These are phyloP conservation scores for Gobiocypris rarus DNA, from an alignment of 2,113 vertebrate species.

Conservation along the genomic window DNA sequence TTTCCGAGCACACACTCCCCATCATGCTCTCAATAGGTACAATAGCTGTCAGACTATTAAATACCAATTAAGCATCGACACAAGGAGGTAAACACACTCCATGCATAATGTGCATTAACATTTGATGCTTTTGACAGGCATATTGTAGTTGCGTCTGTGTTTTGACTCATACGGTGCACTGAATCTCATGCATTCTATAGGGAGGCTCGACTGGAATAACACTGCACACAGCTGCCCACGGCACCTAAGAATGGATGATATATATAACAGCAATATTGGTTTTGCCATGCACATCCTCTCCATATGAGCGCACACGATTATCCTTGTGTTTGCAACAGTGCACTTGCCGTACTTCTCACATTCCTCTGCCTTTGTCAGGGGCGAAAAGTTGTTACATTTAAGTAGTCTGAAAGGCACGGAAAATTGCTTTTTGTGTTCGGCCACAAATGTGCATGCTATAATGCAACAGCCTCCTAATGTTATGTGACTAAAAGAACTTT, in stretches of 20 bases:
- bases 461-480: conserved; percentile 72
- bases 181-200: conserved; percentile 49
- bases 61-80: conserved; percentile 20
- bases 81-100: conserved; percentile 15
- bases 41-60: neutral
- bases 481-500: conserved; percentile 75
- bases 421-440: conserved; percentile 66
- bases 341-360: conserved; percentile 34
- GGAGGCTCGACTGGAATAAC: conserved; percentile 37
- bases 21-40: neutral
- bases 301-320: conserved; percentile 38
- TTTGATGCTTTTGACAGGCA: conserved; percentile 11
- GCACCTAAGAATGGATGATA: conserved; percentile 52
- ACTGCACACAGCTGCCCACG: conserved; percentile 34
- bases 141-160: neutral
- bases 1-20: neutral
- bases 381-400: conserved; percentile 51
- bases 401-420: conserved; percentile 63
- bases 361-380: conserved; percentile 41
- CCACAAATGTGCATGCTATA: conserved; percentile 61
- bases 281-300: conserved; percentile 15
- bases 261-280: conserved; percentile 48
- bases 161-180: conserved; percentile 14
- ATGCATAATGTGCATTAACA: neutral
- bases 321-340: conserved; percentile 40